A percentile compares a stretch with the other conserved stretches of the same genome.
phyloP scores from a whole-genome alignment of 2,113 vertebrate genomes.

The Oncorhynchus tshawytscha region DNA sequence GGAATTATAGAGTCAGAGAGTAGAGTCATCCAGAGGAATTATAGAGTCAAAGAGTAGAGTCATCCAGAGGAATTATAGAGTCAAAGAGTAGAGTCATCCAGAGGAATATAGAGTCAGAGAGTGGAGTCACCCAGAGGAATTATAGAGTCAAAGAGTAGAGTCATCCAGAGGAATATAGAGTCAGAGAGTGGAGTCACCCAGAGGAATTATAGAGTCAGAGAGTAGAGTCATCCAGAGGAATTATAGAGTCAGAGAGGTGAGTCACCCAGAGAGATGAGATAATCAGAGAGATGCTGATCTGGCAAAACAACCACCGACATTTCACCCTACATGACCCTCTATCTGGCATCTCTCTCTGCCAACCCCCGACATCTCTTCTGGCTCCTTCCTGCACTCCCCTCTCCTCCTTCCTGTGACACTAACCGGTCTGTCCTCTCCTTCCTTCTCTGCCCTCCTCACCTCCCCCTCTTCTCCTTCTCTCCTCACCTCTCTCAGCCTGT shows the following conservation, averaged over 20 bases:
- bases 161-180: not conserved
- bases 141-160: not conserved
- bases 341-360: too few relatives aligned
- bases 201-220: not conserved
- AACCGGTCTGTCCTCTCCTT: not conserved
- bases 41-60: too few relatives aligned
- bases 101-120: not conserved
- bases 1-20: not conserved
- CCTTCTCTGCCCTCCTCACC: not conserved
- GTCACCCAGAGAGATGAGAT: too few relatives aligned
- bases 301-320: not conserved
- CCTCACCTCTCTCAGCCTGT: conserved; percentile 87
- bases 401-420: not conserved
- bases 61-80: too few relatives aligned
- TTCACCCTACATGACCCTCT: not conserved
- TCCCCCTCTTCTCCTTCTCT: not conserved
- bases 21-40: too few relatives aligned
- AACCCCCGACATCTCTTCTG: not conserved
- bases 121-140: not conserved
- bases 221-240: too few relatives aligned
- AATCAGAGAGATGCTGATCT: conserved; percentile 17
- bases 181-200: too few relatives aligned
- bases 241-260: not conserved
- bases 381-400: not conserved
- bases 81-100: too few relatives aligned